phyloP scores from a whole-genome alignment of 2,888 invertebrate genomes.

The Drosophila greeni region DNA sequence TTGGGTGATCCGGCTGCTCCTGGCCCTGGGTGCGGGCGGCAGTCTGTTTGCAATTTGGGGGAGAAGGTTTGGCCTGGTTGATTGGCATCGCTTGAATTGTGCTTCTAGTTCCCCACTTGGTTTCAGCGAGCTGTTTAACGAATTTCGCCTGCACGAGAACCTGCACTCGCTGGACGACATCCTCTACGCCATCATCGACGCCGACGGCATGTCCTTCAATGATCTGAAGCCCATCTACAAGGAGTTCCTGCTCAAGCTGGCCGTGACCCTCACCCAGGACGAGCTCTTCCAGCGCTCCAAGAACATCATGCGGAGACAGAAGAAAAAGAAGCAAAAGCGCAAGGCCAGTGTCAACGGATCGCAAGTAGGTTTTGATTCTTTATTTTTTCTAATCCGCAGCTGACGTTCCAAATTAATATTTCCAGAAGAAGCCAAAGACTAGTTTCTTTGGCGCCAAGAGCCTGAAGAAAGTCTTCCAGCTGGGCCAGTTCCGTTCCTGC shows the following conservation, averaged over 20 bases:
- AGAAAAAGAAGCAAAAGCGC: slow-evolving; percentile 83
- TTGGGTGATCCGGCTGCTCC: background rate
- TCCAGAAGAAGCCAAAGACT: slow-evolving; percentile 81
- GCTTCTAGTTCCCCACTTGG: slow-evolving; percentile 87
- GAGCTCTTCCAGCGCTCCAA: slow-evolving; percentile 94
- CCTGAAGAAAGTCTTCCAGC: slow-evolving; percentile 83
- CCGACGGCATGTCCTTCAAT: slow-evolving; percentile 95
- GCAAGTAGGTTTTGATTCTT: slow-evolving; percentile 53
- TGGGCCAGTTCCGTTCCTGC: slow-evolving; percentile 78
- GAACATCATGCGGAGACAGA: slow-evolving; percentile 91
- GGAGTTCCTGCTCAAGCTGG: slow-evolving; percentile 91
- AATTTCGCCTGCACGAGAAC: slow-evolving; percentile 92
- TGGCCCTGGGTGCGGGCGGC: slow-evolving; percentile 41
- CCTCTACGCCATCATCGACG: slow-evolving; percentile 91
- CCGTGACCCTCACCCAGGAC: slow-evolving; percentile 93
- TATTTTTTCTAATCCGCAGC: background rate
- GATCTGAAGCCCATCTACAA: slow-evolving; percentile 94
- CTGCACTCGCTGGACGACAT: slow-evolving; percentile 93
- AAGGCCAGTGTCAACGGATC: slow-evolving; percentile 77
- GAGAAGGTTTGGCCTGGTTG: slow-evolving; percentile 74
- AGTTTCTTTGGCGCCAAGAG: slow-evolving; percentile 82
- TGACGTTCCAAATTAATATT: background rate
- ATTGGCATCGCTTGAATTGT: slow-evolving; percentile 72
- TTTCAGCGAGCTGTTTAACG: slow-evolving; percentile 91
- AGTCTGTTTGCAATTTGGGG: slow-evolving; percentile 60